Evolutionary conservation across 2,113 vertebrate genomes (phyloP).

Genomic region (Empidonax traillii): DNA sequence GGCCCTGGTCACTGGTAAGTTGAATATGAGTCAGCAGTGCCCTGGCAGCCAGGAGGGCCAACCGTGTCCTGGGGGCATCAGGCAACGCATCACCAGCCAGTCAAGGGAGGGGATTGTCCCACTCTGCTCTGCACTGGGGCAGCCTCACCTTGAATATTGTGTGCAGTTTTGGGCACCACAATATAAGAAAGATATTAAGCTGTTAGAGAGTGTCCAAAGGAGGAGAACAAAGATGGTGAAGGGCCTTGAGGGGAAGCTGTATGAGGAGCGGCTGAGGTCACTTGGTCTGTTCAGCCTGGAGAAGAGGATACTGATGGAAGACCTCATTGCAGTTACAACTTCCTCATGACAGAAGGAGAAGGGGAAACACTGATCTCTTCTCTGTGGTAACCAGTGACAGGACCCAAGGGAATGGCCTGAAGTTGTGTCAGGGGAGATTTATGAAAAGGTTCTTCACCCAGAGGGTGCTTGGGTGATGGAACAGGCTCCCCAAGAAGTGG

Average conservation of each 20-base stretch:
- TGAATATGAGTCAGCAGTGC: background rate
- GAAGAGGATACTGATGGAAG: background rate
- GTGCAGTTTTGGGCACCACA: background rate
- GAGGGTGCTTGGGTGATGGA: background rate
- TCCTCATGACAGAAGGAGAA: background rate
- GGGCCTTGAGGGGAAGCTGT: background rate
- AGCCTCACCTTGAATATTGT: background rate
- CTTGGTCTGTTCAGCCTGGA: background rate
- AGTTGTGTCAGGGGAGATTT: background rate
- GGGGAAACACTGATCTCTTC: background rate
- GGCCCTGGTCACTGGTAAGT: background rate
- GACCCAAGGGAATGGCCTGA: background rate
- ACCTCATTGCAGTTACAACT: background rate
- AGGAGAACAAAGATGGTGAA: background rate
- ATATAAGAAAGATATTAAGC: background rate
- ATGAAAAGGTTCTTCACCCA: background rate
- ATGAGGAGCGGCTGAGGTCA: background rate
- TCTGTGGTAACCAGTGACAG: background rate
- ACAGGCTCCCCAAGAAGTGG: background rate
- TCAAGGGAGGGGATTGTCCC: background rate
- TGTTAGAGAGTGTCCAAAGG: background rate
- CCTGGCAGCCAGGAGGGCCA: background rate
- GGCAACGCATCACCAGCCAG: background rate
- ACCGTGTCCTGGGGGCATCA: background rate
- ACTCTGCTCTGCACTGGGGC: background rate